These are phyloP conservation scores for Pseudolaguvia tuberculata DNA, from an alignment of 2,113 vertebrate species.

Conservation along the genomic window DNA sequence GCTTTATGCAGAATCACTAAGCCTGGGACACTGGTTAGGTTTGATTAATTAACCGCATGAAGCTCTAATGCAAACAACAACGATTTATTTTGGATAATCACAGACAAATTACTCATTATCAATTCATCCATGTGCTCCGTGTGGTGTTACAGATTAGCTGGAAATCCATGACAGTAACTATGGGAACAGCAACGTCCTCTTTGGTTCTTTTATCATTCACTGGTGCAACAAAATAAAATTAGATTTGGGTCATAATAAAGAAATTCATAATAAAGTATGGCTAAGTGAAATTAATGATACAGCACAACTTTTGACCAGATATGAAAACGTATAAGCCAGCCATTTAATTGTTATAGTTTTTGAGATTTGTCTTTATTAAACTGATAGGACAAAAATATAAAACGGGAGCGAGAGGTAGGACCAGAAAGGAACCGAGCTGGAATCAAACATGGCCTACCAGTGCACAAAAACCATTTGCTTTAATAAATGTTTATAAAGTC, in stretches of 20 bases:
- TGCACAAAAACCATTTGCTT: too few species aligned
- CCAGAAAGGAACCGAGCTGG: too few species aligned
- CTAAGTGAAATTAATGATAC: too few species aligned
- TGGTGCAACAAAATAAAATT: background rate
- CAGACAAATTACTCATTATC: constrained; percentile 32
- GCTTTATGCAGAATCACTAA: constrained; percentile 5
- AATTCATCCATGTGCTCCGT: constrained; percentile 32
- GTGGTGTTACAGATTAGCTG: constrained; percentile 1
- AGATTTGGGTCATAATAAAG: background rate
- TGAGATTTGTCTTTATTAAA: too few species aligned
- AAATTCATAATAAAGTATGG: too few species aligned
- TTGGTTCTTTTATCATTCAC: constrained; percentile 23
- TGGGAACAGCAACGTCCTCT: constrained; percentile 26
- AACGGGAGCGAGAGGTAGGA: too few species aligned
- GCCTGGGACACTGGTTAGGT: constrained; percentile 10
- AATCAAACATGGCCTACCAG: too few species aligned
- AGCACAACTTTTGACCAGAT: too few species aligned
- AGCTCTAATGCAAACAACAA: background rate
- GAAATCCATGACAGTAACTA: constrained; percentile 30
- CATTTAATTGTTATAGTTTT: too few species aligned
- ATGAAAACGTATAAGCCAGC: too few species aligned
- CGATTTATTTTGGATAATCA: constrained; percentile 9
- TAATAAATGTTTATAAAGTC: too few species aligned
- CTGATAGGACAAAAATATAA: too few species aligned
- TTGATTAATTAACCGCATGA: constrained; percentile 12